Base-by-base conservation (phyloP, 37 sponge, comb jelly and placozoan genomes). In the Crambe crambe region DNA sequence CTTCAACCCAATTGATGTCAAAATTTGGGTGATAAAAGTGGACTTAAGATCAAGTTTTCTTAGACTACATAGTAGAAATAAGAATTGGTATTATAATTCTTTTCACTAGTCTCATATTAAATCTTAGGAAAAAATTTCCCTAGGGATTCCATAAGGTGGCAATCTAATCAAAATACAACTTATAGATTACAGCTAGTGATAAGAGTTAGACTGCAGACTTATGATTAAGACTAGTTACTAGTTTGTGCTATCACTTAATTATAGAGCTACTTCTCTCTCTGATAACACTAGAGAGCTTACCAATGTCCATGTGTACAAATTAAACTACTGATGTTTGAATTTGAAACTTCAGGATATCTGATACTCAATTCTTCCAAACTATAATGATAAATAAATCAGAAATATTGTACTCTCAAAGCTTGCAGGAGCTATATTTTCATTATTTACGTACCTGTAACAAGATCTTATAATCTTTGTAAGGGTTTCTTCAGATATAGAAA, bases 301-400 rank as follows among this genome's bases (percentile, higher is more conserved):
- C 38, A 20, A 21, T 68, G 68, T 34, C 68, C 38, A 68, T 68
- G 68, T 36, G 3, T 29, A 18, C 6, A 8, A 35, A 68, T 21
- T 68, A 68, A 6, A 15, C 4, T 68, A 8, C 31, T 68, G 4
- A 68, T 17, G 2, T 5, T 27, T 27, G 39, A 18, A 68, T 21
- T 21, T 68, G 68, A 36, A 27, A 68, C 31, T 35, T 21, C 39
- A 29, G 20, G 17, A 68, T 68, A 9, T 68, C 20, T 68, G 18
- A 68, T 12, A 20, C 68, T 32, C 20, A 68, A 68, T 37, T 68
- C 68, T 68, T 68, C 38, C 20, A 68, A 37, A 12, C 68, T 68
- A 34, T 27, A 68, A 37, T 27, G 31, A 5, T 35, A 68, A 29
- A 68, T 5, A 68, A 29, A 68, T 12, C 18, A 68, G 2, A 60